Evolutionary conservation across 2,888 invertebrate species (phyloP).

Genomic region (Drosophila pseudotakahashii): DNA sequence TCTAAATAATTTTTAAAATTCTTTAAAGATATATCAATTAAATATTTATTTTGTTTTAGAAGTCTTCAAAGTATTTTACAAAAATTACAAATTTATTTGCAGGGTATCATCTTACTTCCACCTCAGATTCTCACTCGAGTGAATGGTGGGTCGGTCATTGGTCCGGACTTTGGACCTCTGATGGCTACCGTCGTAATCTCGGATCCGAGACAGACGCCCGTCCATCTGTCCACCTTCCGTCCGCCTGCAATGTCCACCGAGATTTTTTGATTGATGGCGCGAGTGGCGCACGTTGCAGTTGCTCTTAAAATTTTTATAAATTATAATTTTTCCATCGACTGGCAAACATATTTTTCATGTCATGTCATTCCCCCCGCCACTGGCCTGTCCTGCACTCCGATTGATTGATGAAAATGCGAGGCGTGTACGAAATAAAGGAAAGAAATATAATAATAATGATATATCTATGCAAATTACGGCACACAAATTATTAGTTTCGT

Average conservation of each 20-base stretch:
- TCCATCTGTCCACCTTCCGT: conserved; percentile 31
- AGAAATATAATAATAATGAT: conserved; percentile 75
- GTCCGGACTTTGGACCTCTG: not conserved
- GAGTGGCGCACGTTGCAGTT: conserved; percentile 69
- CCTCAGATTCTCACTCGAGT: not conserved
- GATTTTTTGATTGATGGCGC: conserved; percentile 73
- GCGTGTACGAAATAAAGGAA: conserved; percentile 54
- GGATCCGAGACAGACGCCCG: conserved; percentile 27
- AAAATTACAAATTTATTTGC: not conserved
- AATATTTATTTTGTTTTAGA: too few relatives aligned
- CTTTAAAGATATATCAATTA: too few relatives aligned
- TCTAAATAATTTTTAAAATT: too few relatives aligned
- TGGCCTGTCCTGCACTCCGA: conserved; percentile 27
- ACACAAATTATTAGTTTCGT: conserved; percentile 72
- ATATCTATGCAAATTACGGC: conserved; percentile 75
- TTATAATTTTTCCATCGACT: conserved; percentile 76
- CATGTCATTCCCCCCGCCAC: conserved; percentile 45
- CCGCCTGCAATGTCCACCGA: conserved; percentile 62
- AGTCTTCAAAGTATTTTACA: not conserved
- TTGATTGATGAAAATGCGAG: conserved; percentile 74
- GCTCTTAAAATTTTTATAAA: conserved; percentile 78
- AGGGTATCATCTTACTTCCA: not conserved
- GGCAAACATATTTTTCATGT: conserved; percentile 75
- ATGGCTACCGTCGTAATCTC: conserved; percentile 29
- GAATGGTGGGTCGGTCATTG: conserved; percentile 3